Evolutionary conservation across 2,113 vertebrate species (phyloP).

Genomic region (Amphiprion percula): DNA sequence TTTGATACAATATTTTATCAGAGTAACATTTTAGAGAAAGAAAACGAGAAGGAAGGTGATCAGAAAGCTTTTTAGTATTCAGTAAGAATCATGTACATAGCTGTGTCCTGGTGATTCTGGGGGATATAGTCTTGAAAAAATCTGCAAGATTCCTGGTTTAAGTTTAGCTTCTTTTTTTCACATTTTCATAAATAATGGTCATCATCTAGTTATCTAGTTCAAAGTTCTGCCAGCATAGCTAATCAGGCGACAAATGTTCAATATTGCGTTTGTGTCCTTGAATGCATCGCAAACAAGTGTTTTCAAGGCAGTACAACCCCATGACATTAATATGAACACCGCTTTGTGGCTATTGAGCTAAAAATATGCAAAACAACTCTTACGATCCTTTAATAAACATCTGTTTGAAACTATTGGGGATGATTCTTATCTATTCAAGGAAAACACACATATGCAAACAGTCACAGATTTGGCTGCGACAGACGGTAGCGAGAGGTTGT

Average conservation of each 20-base stretch:
- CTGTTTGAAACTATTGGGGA: too few species aligned
- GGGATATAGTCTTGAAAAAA: too few species aligned
- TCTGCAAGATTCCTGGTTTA: not conserved
- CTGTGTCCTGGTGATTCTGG: too few species aligned
- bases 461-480: constrained; percentile 10
- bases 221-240: too few species aligned
- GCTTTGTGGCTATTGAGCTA: too few species aligned
- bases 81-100: not conserved
- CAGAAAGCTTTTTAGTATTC: not conserved
- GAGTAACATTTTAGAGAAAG: not conserved
- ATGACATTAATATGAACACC: too few species aligned
- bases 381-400: too few species aligned
- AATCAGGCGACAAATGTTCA: not conserved
- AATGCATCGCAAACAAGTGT: too few species aligned
- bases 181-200: too few species aligned
- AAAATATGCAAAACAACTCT: too few species aligned
- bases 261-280: not conserved
- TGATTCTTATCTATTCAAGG: not conserved
- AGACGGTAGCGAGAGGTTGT: constrained; percentile 16
- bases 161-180: not conserved
- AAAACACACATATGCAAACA: not conserved
- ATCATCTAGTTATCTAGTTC: too few species aligned
- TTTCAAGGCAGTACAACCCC: too few species aligned
- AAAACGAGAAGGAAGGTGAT: not conserved
- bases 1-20: not conserved